These are phyloP conservation scores for Neodon shergylaensis DNA, from an alignment of 2,113 vertebrate species.

Conservation along the genomic window DNA sequence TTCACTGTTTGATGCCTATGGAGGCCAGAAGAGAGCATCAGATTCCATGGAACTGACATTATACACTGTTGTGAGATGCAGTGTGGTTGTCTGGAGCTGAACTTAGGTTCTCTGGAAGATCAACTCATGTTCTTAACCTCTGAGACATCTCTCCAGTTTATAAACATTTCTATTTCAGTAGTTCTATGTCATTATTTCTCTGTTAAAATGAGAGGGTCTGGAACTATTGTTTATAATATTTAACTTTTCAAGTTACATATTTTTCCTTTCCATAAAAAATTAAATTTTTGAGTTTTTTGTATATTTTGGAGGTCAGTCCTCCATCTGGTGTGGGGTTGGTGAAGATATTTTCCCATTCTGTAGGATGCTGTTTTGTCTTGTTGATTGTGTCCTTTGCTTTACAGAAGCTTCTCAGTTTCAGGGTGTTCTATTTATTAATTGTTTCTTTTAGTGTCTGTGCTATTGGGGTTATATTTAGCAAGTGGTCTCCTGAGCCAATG, in stretches of 20 bases:
- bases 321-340: too few relatives aligned
- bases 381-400: too few relatives aligned
- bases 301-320: too few relatives aligned
- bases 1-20: background rate
- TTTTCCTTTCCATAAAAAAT: background rate
- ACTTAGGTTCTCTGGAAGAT: background rate
- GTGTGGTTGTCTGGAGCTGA: background rate
- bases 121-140: background rate
- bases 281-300: background rate
- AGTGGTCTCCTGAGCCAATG: too few relatives aligned
- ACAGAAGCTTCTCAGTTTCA: too few relatives aligned
- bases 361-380: too few relatives aligned
- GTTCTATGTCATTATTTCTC: background rate
- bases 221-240: slow-evolving; percentile 16
- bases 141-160: background rate
- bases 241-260: slow-evolving; percentile 14
- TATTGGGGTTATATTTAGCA: too few relatives aligned
- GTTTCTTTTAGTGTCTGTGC: too few relatives aligned
- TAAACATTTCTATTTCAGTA: background rate
- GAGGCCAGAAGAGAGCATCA: background rate
- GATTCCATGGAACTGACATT: background rate
- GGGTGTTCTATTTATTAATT: too few relatives aligned
- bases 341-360: too few relatives aligned
- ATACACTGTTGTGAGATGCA: background rate
- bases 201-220: slow-evolving; percentile 4